These are phyloP conservation scores for Euzophera pinguis DNA, from an alignment of 2,888 invertebrate genomes.

Conservation along the genomic window DNA sequence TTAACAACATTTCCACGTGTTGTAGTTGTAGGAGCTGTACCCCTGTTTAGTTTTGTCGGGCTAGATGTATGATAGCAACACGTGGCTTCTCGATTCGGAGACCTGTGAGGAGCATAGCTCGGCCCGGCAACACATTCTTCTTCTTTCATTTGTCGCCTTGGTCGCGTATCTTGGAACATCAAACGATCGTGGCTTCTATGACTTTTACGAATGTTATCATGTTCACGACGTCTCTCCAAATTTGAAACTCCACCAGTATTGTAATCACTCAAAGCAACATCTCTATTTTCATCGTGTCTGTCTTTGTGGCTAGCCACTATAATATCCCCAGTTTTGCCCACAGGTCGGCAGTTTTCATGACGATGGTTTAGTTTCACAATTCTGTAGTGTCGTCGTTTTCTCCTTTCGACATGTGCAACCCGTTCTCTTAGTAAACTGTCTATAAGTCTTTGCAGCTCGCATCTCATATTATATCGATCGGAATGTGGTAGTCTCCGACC, in stretches of 20 bases:
- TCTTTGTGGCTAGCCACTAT: conserved; percentile 72
- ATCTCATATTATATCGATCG: conserved; percentile 54
- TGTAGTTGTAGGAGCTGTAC: conserved; percentile 13
- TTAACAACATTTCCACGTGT: conserved; percentile 22
- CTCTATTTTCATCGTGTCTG: conserved; percentile 33
- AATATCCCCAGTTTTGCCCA: conserved; percentile 72
- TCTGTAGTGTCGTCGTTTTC: conserved; percentile 67
- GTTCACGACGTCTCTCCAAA: conserved; percentile 37
- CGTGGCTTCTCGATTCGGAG: conserved; percentile 45
- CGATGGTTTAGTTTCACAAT: conserved; percentile 69
- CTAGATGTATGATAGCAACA: conserved; percentile 56
- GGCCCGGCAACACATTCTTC: conserved; percentile 60
- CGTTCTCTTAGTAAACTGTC: conserved; percentile 65
- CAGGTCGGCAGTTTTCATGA: conserved; percentile 58
- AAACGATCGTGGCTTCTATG: conserved; percentile 52
- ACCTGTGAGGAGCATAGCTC: conserved; percentile 42
- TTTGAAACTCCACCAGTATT: conserved; percentile 39
- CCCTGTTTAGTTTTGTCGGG: conserved; percentile 31
- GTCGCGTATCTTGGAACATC: conserved; percentile 32
- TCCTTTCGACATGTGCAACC: conserved; percentile 66
- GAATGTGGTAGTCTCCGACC: conserved; percentile 53
- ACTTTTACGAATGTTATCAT: conserved; percentile 33
- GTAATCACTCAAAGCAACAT: conserved; percentile 43
- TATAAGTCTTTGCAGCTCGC: conserved; percentile 64
- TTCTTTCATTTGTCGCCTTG: conserved; percentile 31